These are phyloP conservation scores for Tuberolachnus salignus DNA, from an alignment of 2,888 invertebrate genomes.

Conservation along the genomic window DNA sequence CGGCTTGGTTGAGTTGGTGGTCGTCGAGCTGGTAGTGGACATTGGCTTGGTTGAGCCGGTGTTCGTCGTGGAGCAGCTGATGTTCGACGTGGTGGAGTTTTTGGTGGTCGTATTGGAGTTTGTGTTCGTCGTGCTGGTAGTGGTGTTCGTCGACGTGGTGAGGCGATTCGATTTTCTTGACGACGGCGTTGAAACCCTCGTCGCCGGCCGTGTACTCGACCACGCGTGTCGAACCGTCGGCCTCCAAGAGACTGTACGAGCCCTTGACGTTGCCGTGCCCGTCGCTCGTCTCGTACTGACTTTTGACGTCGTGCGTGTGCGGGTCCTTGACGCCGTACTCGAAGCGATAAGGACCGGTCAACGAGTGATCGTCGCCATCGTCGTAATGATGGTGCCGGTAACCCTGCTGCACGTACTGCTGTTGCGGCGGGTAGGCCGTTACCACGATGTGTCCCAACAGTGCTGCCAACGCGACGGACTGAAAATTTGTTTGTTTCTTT, in stretches of 20 bases:
- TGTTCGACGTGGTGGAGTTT: background rate
- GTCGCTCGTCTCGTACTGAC: constrained; percentile 17
- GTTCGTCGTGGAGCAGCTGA: too few relatives aligned
- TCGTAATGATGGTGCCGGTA: background rate
- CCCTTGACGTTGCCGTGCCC: constrained; percentile 27
- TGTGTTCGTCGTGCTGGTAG: background rate
- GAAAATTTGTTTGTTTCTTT: too few relatives aligned
- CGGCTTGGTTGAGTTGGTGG: too few relatives aligned
- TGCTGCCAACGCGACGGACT: background rate
- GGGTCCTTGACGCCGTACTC: constrained; percentile 18
- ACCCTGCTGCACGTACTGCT: background rate
- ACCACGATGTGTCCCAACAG: background rate
- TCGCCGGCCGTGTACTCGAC: constrained; percentile 29
- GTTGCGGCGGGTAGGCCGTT: background rate
- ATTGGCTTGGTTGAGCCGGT: too few relatives aligned
- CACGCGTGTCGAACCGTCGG: constrained; percentile 30
- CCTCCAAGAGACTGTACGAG: constrained; percentile 15
- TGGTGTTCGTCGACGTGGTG: background rate
- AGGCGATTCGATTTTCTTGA: constrained; percentile 15
- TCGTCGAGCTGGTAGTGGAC: too few relatives aligned
- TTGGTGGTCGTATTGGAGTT: background rate
- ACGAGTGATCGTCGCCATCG: background rate
- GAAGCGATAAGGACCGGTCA: constrained; percentile 12
- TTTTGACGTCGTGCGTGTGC: constrained; percentile 28
- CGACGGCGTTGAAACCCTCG: constrained; percentile 24